phyloP scores from a whole-genome alignment of 2,888 invertebrate genomes.

The Muscina levida region DNA sequence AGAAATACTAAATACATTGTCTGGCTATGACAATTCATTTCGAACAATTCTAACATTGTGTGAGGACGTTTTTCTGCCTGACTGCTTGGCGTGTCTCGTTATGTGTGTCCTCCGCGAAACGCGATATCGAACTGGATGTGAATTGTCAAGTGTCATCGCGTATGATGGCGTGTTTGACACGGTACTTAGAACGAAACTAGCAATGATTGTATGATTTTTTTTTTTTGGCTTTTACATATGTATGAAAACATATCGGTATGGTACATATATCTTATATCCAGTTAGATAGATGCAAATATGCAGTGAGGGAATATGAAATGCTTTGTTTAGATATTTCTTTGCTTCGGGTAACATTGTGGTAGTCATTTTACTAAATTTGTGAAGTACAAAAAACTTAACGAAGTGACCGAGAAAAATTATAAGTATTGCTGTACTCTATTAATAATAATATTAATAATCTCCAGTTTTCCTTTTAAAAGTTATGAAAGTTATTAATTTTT shows the following conservation, averaged over 20 bases:
- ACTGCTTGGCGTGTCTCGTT: not conserved
- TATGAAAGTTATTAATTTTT: no score
- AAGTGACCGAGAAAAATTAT: no score
- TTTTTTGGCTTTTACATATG: constrained; percentile 6
- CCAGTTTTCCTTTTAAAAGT: no score
- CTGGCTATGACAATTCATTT: constrained; percentile 63
- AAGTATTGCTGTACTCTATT: no score
- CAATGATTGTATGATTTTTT: constrained; percentile 58
- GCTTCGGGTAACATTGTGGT: no score
- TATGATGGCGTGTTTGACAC: constrained; percentile 66
- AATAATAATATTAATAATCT: no score
- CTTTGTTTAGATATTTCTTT: not conserved
- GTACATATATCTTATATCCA: no score
- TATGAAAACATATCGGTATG: no score
- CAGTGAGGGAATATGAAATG: not conserved
- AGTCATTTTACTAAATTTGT: no score
- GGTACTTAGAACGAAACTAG: constrained; percentile 62
- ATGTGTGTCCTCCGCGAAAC: not conserved
- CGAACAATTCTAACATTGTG: constrained; percentile 41
- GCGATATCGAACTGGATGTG: constrained; percentile 40
- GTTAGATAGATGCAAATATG: constrained; percentile 13
- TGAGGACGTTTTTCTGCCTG: not conserved
- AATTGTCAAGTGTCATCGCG: constrained; percentile 64
- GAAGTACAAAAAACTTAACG: no score
- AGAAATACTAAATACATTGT: constrained; percentile 51